A percentile compares a stretch with the other conserved stretches of the same genome.
Evolutionary conservation across 2,888 invertebrate genomes (phyloP).

Genomic region (Mesorhabditis spiculigera): DNA sequence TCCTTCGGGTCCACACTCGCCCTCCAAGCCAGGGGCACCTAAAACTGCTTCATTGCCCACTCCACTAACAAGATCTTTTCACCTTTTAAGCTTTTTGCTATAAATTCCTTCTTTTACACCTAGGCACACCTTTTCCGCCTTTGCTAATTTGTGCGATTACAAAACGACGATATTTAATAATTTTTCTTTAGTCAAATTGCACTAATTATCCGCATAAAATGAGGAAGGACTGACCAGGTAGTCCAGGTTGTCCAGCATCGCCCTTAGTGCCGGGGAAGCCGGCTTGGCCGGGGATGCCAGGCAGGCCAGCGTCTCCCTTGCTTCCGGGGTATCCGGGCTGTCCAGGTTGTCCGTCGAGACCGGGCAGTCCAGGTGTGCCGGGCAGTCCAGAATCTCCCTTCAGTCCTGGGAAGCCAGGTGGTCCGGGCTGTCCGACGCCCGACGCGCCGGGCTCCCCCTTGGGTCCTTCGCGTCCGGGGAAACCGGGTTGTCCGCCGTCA

Average conservation of each 20-base stretch:
- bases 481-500: slow-evolving; percentile 65
- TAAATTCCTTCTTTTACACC: too few relatives aligned
- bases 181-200: slow-evolving; percentile 50
- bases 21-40: slow-evolving; percentile 67
- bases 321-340: slow-evolving; percentile 33
- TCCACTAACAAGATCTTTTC: neutral
- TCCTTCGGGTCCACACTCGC: slow-evolving; percentile 58
- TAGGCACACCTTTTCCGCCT: too few relatives aligned
- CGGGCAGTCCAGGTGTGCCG: slow-evolving; percentile 31
- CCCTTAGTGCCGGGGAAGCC: slow-evolving; percentile 54
- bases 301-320: slow-evolving; percentile 31
- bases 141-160: too few relatives aligned
- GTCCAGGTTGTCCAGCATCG: slow-evolving; percentile 46
- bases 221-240: slow-evolving; percentile 23
- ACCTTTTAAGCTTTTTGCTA: too few relatives aligned
- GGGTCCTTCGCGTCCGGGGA: slow-evolving; percentile 68
- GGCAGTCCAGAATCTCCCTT: slow-evolving; percentile 38
- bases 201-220: slow-evolving; percentile 59
- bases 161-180: slow-evolving; percentile 19
- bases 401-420: slow-evolving; percentile 65
- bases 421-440: slow-evolving; percentile 32
- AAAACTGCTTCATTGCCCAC: slow-evolving; percentile 41
- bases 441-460: slow-evolving; percentile 39
- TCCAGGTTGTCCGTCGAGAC: too few relatives aligned
- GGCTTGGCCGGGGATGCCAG: slow-evolving; percentile 37